Evolutionary conservation across 2,888 invertebrate species (phyloP).

Genomic region (Ryuthela nishihirai): DNA sequence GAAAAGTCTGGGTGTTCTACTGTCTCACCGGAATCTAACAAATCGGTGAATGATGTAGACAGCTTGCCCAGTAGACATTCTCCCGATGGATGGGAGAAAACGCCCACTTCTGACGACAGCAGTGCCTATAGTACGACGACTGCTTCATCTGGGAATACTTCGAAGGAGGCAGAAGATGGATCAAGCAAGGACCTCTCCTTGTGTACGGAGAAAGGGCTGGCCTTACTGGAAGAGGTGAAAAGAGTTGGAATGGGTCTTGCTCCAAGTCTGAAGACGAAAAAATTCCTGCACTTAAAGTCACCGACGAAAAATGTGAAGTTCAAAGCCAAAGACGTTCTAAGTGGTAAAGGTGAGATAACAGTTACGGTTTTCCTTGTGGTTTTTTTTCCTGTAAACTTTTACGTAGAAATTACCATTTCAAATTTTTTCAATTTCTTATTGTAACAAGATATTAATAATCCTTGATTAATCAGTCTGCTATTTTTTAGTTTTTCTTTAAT

Average conservation of each 20-base stretch:
- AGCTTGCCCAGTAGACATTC: neutral
- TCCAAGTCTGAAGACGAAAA: slow-evolving; percentile 1
- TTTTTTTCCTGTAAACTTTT: neutral
- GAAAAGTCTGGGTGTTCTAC: too few relatives aligned
- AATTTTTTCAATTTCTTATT: too few relatives aligned
- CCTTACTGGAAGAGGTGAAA: slow-evolving; percentile 20
- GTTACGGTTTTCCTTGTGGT: neutral
- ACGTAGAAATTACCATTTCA: too few relatives aligned
- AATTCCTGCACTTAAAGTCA: neutral
- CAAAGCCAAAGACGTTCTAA: slow-evolving; percentile 32
- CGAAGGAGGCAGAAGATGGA: neutral
- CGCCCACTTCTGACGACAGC: neutral
- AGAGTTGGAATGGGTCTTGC: slow-evolving; percentile 26
- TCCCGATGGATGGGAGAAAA: slow-evolving; percentile 26
- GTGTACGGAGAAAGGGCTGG: slow-evolving; percentile 11
- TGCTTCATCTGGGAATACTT: neutral
- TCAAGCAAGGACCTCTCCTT: slow-evolving; percentile 1
- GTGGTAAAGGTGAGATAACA: slow-evolving; percentile 21
- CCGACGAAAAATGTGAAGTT: slow-evolving; percentile 19
- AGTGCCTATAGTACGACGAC: neutral
- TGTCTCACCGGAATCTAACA: too few relatives aligned
- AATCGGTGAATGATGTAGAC: too few relatives aligned
- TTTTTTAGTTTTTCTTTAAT: too few relatives aligned
- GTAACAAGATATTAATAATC: too few relatives aligned
- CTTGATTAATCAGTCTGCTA: too few relatives aligned